phyloP scores from a whole-genome alignment of 1,140 invertebrate species.

The Saccostrea glomerata region DNA sequence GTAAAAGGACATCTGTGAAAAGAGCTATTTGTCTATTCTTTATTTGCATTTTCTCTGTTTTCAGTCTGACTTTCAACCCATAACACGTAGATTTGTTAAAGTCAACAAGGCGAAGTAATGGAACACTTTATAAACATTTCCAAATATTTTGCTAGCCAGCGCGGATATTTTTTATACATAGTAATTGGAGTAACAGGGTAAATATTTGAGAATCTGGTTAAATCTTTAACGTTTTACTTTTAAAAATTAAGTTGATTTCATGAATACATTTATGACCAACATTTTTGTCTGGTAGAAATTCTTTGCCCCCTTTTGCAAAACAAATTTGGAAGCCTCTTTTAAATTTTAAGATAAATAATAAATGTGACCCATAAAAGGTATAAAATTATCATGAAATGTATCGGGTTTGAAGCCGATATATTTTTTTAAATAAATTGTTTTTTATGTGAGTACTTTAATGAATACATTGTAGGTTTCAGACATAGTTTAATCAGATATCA shows the following conservation, averaged over 20 bases:
- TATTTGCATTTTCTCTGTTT: conserved; percentile 36
- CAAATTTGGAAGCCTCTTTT: too few relatives aligned
- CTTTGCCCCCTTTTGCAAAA: not conserved
- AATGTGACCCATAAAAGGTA: too few relatives aligned
- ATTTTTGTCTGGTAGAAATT: not conserved
- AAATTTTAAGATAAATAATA: too few relatives aligned
- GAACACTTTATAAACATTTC: conserved; percentile 11
- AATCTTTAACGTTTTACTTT: conserved; percentile 3
- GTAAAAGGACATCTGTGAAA: conserved; percentile 42
- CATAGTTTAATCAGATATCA: too few relatives aligned
- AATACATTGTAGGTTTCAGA: too few relatives aligned
- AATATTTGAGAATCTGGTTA: conserved; percentile 27
- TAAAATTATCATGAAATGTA: too few relatives aligned
- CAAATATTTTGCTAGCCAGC: conserved; percentile 34
- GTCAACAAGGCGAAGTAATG: conserved; percentile 1
- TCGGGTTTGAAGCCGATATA: too few relatives aligned
- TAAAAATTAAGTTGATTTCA: not conserved
- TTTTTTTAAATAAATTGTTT: too few relatives aligned
- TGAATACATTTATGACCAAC: conserved; percentile 1
- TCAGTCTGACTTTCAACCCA: conserved; percentile 26
- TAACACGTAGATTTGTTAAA: conserved; percentile 31
- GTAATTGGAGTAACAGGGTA: not conserved
- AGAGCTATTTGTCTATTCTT: conserved; percentile 42
- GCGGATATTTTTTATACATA: conserved; percentile 29
- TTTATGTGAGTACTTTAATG: too few relatives aligned